Evolutionary conservation across 2,888 invertebrate species (phyloP), one percentile per base, ranked within the genome.

Genomic region (Micropterix aruncella): DNA sequence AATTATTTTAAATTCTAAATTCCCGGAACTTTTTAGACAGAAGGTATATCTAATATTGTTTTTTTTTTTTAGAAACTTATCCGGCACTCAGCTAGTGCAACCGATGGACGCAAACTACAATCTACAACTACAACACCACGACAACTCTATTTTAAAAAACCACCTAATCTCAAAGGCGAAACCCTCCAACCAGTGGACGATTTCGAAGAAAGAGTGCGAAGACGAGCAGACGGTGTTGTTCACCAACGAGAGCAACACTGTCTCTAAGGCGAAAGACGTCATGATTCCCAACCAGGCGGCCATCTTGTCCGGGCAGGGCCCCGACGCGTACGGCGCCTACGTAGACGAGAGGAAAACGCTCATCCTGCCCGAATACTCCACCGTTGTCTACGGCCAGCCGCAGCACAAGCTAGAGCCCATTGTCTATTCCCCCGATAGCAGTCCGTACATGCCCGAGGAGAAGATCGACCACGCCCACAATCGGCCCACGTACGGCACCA

Each of bases 181-280:
- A 38, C 61, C 63, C 0, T 51, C 64, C 16, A 66, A 67, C 14
- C 70, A 70, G 42, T 71, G 71, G 71, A 71, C 70, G 1, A 71
- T 71, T 44, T 66, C 66, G 1, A 70, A 69, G 57, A 66, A 68
- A 47, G 66, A 69, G 12, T 27, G 27, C 27, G 27, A 27, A 27
- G 27, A 27, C 27, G 27, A 27, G 5, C 27, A 27, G 5, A 27
- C 27, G 5, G 27, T 27, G 27, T 12, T 27, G 7, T 27, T 27
- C 27, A 27, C 27, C 27, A 27, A 27, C 27, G 27, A 27, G 27
- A 12, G 7, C 12, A 27, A 7, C 12, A 27, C 27, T 27, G 5
- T 27, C 5, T 12, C 27, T 12, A 27, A 27, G 27, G 12, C 27
- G 27, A 27, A 27, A 12, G 27, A 27, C 12, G 27, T 27, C 7